Evolutionary conservation across 2,797 vertebrate genomes (phyloP).

Genomic region (Sebastes matsubarae): DNA sequence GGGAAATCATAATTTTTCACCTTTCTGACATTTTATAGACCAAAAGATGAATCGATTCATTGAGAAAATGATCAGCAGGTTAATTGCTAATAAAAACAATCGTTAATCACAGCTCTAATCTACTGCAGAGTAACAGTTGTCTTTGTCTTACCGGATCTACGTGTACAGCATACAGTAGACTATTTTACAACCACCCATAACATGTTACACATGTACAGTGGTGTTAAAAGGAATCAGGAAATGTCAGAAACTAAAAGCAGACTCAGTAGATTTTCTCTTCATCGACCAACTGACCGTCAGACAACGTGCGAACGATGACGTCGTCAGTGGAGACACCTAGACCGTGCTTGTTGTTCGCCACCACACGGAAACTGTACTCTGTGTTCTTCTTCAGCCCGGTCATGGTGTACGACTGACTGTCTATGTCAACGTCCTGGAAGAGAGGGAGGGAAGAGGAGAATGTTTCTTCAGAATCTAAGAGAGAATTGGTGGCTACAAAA

Average conservation of each 20-base stretch:
- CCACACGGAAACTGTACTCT: constrained; percentile 94
- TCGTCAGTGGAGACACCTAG: constrained; percentile 96
- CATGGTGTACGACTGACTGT: constrained; percentile 86
- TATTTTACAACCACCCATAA: background rate
- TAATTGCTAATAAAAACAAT: background rate
- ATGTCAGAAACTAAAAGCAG: background rate
- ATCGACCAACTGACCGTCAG: constrained; percentile 87
- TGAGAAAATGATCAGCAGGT: background rate
- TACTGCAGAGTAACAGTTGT: background rate
- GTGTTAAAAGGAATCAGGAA: background rate
- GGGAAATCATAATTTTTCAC: background rate
- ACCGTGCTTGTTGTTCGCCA: constrained; percentile 97
- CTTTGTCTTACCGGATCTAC: background rate
- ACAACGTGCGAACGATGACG: constrained; percentile 86
- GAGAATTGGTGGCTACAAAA: background rate
- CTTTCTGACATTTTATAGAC: background rate
- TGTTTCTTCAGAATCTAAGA: too few relatives aligned
- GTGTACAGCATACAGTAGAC: background rate
- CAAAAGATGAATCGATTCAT: background rate
- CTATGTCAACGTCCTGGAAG: constrained; percentile 90
- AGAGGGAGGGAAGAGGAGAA: background rate
- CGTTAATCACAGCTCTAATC: background rate
- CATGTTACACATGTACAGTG: background rate
- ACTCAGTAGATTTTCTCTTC: background rate
- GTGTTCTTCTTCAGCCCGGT: constrained; percentile 92